A percentile compares a stretch with the other conserved stretches of the same genome.
These are phyloP conservation scores for Orthosia gracilis DNA, from an alignment of 2,888 invertebrate species.

Conservation along the genomic window DNA sequence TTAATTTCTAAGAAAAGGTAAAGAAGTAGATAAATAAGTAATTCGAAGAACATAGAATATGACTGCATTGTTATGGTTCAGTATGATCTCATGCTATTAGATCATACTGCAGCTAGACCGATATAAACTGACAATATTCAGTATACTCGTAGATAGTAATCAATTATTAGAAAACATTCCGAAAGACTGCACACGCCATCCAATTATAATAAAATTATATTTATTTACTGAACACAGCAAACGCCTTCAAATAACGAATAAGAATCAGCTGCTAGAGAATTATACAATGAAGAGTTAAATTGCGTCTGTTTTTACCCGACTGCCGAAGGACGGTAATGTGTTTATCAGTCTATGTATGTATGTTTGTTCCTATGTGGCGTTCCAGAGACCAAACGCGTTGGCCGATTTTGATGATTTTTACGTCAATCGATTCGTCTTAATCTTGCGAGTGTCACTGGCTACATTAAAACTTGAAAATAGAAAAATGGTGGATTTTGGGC, in stretches of 20 bases:
- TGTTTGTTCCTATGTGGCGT: too few species aligned
- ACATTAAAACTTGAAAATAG: too few species aligned
- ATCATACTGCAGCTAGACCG: background rate
- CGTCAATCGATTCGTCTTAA: too few species aligned
- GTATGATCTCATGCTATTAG: slow-evolving; percentile 39
- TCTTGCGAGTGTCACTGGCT: too few species aligned
- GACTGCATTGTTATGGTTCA: slow-evolving; percentile 4
- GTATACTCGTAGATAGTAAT: background rate
- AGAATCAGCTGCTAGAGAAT: background rate
- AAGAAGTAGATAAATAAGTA: background rate
- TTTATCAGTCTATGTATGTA: too few species aligned
- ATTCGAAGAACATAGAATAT: slow-evolving; percentile 9
- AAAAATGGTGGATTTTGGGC: too few species aligned
- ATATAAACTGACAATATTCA: background rate
- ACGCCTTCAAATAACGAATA: background rate
- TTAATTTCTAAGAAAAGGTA: slow-evolving; percentile 15
- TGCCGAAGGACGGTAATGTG: too few species aligned
- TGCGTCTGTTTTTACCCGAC: background rate
- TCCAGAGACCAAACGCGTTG: too few species aligned
- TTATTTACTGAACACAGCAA: background rate
- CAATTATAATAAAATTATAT: too few species aligned
- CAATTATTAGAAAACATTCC: background rate
- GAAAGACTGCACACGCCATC: background rate
- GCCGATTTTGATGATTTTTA: too few species aligned
- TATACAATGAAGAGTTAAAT: background rate